Conservation (phyloP, 2,797 vertebrate species). For the Amblyraja radiata region DNA sequence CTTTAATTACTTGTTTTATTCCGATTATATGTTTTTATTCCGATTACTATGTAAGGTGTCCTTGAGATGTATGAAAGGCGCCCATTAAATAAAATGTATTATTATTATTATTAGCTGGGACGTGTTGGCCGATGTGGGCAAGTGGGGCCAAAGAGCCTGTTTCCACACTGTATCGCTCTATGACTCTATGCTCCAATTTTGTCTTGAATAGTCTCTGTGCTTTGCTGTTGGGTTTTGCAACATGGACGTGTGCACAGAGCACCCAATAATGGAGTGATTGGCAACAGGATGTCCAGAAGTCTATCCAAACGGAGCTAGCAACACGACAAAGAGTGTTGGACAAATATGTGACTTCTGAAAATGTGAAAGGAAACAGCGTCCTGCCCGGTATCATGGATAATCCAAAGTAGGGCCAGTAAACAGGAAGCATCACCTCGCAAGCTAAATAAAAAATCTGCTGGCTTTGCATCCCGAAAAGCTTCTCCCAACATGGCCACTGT, state of each 20-base stretch:
- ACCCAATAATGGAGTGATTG: not conserved
- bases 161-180: too few relatives aligned
- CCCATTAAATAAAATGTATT: too few relatives aligned
- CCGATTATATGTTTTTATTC: too few relatives aligned
- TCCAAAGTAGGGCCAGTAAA: not conserved
- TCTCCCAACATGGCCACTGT: not conserved
- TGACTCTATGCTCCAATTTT: not conserved
- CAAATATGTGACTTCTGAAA: not conserved
- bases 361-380: not conserved
- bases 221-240: not conserved
- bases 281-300: not conserved
- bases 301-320: not conserved
- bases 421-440: not conserved
- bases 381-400: not conserved
- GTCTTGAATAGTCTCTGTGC: not conserved
- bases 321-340: not conserved
- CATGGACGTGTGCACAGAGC: not conserved
- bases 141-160: too few relatives aligned
- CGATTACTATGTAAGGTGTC: too few relatives aligned
- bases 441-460: conserved; percentile 1
- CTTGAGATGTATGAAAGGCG: too few relatives aligned
- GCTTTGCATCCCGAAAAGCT: not conserved
- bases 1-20: too few relatives aligned
- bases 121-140: too few relatives aligned
- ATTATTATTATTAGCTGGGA: too few relatives aligned